A percentile compares a stretch with the other conserved stretches of the same genome.
These are phyloP conservation scores for Colius striatus DNA, from an alignment of 2,113 vertebrate species.

Conservation along the genomic window DNA sequence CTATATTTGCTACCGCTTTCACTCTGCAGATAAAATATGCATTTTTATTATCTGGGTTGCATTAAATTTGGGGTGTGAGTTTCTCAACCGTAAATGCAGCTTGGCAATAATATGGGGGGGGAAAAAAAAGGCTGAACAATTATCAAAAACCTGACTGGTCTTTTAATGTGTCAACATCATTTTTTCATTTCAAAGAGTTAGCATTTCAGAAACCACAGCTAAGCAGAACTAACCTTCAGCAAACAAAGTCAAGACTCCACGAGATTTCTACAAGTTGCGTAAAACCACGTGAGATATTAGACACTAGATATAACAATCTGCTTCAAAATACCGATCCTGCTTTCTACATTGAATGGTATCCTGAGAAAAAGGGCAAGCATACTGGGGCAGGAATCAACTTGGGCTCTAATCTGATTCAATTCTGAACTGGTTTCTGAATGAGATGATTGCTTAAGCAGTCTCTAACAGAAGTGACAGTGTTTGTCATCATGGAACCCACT, in stretches of 20 bases:
- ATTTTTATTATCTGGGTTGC: not conserved
- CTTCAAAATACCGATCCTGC: not conserved
- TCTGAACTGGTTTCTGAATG: not conserved
- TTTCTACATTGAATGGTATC: not conserved
- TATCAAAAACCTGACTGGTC: not conserved
- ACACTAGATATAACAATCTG: not conserved
- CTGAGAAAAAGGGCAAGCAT: not conserved
- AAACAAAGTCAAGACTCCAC: constrained; percentile 20
- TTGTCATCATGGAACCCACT: not conserved
- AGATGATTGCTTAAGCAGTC: rapidly evolving
- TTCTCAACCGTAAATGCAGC: not conserved
- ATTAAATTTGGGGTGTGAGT: not conserved
- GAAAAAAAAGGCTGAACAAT: not conserved
- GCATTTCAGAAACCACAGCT: not conserved
- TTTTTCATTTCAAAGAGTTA: constrained; percentile 24
- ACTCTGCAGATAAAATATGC: not conserved
- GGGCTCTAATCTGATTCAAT: not conserved
- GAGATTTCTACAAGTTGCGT: not conserved
- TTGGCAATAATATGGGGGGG: not conserved
- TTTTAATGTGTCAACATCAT: not conserved
- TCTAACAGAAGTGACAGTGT: not conserved
- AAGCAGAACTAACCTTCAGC: constrained; percentile 39
- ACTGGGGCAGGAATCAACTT: not conserved
- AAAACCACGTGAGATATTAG: not conserved
- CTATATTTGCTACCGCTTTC: not conserved